Evolutionary conservation across 2,888 invertebrate genomes (phyloP).

Genomic region (Anoplius nigerrimus): DNA sequence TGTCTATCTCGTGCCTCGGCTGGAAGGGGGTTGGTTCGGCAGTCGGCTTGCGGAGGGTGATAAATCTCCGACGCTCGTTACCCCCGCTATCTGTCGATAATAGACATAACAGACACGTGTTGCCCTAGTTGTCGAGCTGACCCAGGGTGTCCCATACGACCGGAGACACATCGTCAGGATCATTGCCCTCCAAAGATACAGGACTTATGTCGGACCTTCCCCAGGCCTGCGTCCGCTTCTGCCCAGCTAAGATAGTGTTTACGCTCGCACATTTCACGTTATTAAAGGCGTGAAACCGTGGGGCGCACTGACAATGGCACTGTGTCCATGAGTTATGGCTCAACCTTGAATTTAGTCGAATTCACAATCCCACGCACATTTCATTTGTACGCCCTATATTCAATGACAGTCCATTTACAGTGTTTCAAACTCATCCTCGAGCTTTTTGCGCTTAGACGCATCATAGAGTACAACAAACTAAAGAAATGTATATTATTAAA

Average conservation of each 20-base stretch:
- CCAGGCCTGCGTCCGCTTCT: slow-evolving; percentile 13
- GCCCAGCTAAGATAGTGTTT: background rate
- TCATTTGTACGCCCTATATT: too few species aligned
- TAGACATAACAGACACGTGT: slow-evolving; percentile 73
- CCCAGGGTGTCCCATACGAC: slow-evolving; percentile 35
- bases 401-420: too few species aligned
- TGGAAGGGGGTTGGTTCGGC: slow-evolving; percentile 1
- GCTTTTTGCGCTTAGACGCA: too few species aligned
- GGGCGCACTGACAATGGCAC: background rate
- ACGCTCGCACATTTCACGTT: too few species aligned
- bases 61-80: slow-evolving; percentile 66
- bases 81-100: slow-evolving; percentile 65
- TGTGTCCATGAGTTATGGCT: too few species aligned
- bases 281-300: background rate
- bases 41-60: slow-evolving; percentile 51
- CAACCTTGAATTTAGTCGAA: too few species aligned
- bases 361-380: too few species aligned
- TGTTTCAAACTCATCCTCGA: too few species aligned
- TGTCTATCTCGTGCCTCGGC: slow-evolving; percentile 20
- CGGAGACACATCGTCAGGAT: slow-evolving; percentile 43
- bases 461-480: too few species aligned
- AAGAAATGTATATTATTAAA: too few species aligned
- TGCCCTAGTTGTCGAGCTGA: slow-evolving; percentile 62
- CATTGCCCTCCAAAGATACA: slow-evolving; percentile 22
- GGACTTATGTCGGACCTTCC: slow-evolving; percentile 14